Conservation (phyloP, 2,888 invertebrate genomes). For the Phyllotreta striolata region DNA sequence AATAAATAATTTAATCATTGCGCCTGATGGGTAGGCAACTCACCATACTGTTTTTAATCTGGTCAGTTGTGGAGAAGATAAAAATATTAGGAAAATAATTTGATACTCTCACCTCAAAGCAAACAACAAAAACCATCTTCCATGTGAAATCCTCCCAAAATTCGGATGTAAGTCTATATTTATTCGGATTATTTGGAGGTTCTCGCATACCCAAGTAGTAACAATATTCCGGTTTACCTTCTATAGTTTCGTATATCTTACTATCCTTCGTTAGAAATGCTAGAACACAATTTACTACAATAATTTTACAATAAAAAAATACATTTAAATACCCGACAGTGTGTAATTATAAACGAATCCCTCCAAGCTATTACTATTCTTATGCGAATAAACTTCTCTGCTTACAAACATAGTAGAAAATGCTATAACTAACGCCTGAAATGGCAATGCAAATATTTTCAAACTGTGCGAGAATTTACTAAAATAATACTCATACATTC, state of each 20-base stretch:
- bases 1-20: too few species aligned
- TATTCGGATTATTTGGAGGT: conserved; percentile 46
- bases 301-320: conserved; percentile 2
- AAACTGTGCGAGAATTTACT: not conserved
- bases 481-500: conserved; percentile 44
- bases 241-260: conserved; percentile 15
- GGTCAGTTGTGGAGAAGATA: too few species aligned
- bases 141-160: conserved; percentile 69
- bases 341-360: conserved; percentile 46
- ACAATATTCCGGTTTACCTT: conserved; percentile 46
- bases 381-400: conserved; percentile 42
- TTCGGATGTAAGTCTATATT: conserved; percentile 59
- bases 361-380: conserved; percentile 16
- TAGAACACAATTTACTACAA: conserved; percentile 24
- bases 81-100: too few species aligned
- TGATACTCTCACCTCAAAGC: conserved; percentile 65
- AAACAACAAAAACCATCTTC: conserved; percentile 66
- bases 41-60: too few species aligned
- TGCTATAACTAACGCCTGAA: conserved; percentile 51
- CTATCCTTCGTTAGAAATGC: conserved; percentile 46
- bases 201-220: conserved; percentile 60
- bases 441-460: conserved; percentile 26
- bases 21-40: too few species aligned
- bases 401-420: conserved; percentile 52
- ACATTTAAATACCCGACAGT: conserved; percentile 46